Conservation (phyloP, 1,140 invertebrate species). For the Diorhabda carinulata region DNA sequence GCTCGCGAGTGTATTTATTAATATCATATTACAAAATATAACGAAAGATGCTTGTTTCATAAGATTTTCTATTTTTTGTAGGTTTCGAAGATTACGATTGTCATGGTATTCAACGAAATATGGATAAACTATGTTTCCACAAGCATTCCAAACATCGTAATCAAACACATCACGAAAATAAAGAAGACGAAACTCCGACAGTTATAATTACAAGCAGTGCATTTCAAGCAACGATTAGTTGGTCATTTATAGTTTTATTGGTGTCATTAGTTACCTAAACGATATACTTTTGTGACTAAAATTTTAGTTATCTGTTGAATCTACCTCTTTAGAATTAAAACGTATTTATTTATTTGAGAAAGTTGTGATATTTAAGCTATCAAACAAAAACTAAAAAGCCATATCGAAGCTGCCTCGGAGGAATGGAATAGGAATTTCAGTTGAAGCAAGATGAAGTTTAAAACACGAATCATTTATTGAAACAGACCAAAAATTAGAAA, state of each 20-base stretch:
- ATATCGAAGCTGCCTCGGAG: not conserved
- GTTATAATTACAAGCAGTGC: conserved; percentile 16
- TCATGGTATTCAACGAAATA: conserved; percentile 61
- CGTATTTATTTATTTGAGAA: conserved; percentile 25
- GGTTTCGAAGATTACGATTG: conserved; percentile 70
- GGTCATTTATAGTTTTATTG: conserved; percentile 14
- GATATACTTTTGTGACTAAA: not conserved
- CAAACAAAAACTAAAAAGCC: not conserved
- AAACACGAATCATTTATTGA: too few species aligned
- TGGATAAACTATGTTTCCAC: conserved; percentile 68
- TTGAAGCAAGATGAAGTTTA: not conserved
- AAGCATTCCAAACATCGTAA: conserved; percentile 42
- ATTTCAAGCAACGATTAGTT: conserved; percentile 8
- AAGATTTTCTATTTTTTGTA: not conserved
- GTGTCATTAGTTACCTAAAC: conserved; percentile 10
- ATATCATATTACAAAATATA: too few species aligned
- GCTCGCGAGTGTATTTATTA: too few species aligned
- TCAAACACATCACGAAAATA: conserved; percentile 5
- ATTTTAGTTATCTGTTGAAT: conserved; percentile 11
- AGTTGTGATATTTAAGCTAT: conserved; percentile 8
- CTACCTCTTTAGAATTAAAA: conserved; percentile 29
- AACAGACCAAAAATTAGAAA: too few species aligned
- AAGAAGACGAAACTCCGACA: conserved; percentile 8
- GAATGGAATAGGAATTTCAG: not conserved
- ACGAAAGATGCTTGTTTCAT: too few species aligned